phyloP scores from a whole-genome alignment of 2,797 vertebrate genomes.

The Gila robusta region DNA sequence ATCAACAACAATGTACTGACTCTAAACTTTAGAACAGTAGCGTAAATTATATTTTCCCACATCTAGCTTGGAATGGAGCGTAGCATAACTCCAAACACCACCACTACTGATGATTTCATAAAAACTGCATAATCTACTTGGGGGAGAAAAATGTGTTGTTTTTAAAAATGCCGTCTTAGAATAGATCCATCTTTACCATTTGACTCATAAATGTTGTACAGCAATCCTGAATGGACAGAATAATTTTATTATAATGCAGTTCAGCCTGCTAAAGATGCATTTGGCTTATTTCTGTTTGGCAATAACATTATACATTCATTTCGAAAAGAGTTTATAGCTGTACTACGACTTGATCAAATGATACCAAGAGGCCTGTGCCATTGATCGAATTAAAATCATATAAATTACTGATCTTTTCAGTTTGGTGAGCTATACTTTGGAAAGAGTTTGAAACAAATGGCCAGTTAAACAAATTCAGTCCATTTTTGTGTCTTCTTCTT shows the following conservation, averaged over 20 bases:
- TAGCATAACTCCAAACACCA: neutral
- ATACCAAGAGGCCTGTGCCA: constrained; percentile 65
- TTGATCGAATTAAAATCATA: constrained; percentile 68
- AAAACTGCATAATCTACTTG: neutral
- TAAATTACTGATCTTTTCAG: constrained; percentile 29
- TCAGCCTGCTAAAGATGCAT: neutral
- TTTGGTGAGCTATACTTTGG: neutral
- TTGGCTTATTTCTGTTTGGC: neutral
- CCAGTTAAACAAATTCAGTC: neutral
- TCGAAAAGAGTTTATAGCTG: neutral
- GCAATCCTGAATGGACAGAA: neutral
- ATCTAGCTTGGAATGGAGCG: neutral
- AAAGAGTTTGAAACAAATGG: neutral
- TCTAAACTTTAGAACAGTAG: neutral
- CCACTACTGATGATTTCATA: neutral
- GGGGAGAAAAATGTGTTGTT: neutral
- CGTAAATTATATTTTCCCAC: neutral
- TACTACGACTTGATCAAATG: constrained; percentile 27
- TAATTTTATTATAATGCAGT: neutral
- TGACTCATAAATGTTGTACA: constrained; percentile 15
- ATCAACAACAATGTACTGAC: neutral
- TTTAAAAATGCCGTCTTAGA: constrained; percentile 5
- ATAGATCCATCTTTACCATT: constrained; percentile 16
- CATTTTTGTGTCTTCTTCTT: neutral
- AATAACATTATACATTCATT: constrained; percentile 1